Base-by-base conservation (phyloP, 1,140 invertebrate genomes). In the Anthonomus grandis region DNA sequence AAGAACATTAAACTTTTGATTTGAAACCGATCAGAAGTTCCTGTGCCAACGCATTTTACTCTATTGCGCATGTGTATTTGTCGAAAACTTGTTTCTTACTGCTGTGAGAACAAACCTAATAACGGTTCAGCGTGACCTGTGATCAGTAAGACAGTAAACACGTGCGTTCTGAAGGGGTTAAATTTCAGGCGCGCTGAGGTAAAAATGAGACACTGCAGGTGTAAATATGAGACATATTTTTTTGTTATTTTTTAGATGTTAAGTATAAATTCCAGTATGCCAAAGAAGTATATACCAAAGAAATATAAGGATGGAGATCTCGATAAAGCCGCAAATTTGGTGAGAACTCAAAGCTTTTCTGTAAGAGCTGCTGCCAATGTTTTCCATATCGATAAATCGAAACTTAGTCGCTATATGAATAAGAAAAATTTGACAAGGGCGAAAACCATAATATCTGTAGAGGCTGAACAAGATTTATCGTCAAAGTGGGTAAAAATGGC, bases 391-490 rank as follows among this genome's bases (percentile, higher is more conserved):
- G 27, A 31, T n/a, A 31, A 31, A n/a, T 31, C 27, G 27, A 31
- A 31, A 31, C 27, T 31, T 8, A 31, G 27, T n/a, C 27, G 27
- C n/a, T 31, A 8, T 31, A 31, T 31, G 27, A 31, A 31, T 31
- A 31, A 31, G 6, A 31, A 31, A 8, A 31, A n/a, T n/a, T 8
- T 8, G n/a, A 31, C 6, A 31, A 31, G 27, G 27, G 27, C 27
- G 27, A 31, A 31, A 31, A 31, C 4, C 37, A 6, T 38, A 10
- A 38, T 38, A 6, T 9, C 6, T 38, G 4, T 13, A 6, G 6
- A 38, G 37, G 37, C 37, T 15, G 37, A 38, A 38, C 37, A 38
- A n/a, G n/a, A n/a, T n/a, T n/a, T n/a, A n/a, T n/a, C n/a, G n/a
- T n/a, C n/a, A n/a, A n/a, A n/a, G n/a, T 9, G 5, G 17, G 5